Conservation (phyloP, 2,888 invertebrate species). For the Caenorhabditis sinica region DNA sequence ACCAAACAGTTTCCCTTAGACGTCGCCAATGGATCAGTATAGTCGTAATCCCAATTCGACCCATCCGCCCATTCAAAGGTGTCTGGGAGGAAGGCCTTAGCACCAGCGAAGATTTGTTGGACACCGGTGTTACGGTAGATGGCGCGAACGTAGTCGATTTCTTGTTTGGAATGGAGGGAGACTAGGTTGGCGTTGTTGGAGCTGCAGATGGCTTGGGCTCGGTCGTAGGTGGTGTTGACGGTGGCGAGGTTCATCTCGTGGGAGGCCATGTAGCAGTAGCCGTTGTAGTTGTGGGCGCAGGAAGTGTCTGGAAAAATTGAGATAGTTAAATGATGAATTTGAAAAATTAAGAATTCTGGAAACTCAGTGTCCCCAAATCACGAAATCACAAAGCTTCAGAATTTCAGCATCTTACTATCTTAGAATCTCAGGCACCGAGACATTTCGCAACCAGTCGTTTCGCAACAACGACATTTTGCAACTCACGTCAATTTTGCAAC, state of each 20-base stretch:
- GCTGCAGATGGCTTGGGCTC: constrained; percentile 24
- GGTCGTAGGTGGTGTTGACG: background rate
- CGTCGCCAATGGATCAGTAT: constrained; percentile 20
- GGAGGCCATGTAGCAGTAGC: constrained; percentile 40
- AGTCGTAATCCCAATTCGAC: constrained; percentile 21
- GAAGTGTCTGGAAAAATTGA: background rate
- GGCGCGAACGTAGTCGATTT: constrained; percentile 23
- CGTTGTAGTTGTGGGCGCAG: constrained; percentile 38
- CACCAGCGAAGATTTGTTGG: constrained; percentile 12
- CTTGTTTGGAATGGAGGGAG: constrained; percentile 28
- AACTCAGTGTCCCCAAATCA: no score
- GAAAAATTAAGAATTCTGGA: no score
- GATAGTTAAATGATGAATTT: no score
- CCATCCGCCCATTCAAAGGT: constrained; percentile 32
- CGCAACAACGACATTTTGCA: no score
- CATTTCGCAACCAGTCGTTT: no score
- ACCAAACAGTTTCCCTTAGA: constrained; percentile 13
- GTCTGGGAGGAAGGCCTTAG: constrained; percentile 26
- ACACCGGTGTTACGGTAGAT: constrained; percentile 23
- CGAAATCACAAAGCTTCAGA: no score
- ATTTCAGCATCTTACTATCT: no score
- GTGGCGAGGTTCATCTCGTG: background rate
- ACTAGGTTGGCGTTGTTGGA: constrained; percentile 9
- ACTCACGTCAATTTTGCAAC: no score
- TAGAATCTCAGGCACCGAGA: no score